phyloP scores from a whole-genome alignment of 2,113 vertebrate genomes.

The Scytalopus superciliaris region DNA sequence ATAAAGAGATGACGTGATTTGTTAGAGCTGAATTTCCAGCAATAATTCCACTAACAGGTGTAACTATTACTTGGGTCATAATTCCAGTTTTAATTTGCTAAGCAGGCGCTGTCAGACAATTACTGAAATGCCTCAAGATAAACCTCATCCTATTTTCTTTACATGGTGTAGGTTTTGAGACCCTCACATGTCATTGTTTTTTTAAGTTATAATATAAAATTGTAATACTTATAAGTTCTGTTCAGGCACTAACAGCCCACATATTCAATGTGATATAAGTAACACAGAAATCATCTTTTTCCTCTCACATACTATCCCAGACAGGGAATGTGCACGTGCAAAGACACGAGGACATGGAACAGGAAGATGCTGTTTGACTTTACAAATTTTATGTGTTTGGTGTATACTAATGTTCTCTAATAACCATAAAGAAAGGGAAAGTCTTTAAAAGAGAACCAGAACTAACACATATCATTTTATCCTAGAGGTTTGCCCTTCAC shows the following conservation, averaged over 20 bases:
- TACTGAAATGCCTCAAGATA: neutral
- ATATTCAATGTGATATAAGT: neutral
- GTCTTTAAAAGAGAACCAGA: neutral
- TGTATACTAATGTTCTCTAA: neutral
- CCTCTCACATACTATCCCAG: neutral
- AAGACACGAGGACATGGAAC: neutral
- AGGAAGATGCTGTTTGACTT: neutral
- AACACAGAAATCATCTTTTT: neutral
- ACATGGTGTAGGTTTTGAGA: fast-evolving
- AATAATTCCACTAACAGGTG: neutral
- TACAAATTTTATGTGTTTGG: neutral
- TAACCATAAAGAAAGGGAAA: neutral
- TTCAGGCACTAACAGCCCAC: neutral
- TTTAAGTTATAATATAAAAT: neutral
- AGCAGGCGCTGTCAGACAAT: neutral
- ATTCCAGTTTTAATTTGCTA: neutral
- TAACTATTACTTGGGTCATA: neutral
- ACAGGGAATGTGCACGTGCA: fast-evolving
- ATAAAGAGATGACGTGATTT: neutral
- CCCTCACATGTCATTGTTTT: neutral
- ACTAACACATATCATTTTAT: neutral
- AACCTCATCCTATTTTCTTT: neutral
- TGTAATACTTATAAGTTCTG: neutral
- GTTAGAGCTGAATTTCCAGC: neutral
- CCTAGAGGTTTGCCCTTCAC: neutral